Conservation (phyloP, 2,113 vertebrate genomes). For the Rutilus rutilus region DNA sequence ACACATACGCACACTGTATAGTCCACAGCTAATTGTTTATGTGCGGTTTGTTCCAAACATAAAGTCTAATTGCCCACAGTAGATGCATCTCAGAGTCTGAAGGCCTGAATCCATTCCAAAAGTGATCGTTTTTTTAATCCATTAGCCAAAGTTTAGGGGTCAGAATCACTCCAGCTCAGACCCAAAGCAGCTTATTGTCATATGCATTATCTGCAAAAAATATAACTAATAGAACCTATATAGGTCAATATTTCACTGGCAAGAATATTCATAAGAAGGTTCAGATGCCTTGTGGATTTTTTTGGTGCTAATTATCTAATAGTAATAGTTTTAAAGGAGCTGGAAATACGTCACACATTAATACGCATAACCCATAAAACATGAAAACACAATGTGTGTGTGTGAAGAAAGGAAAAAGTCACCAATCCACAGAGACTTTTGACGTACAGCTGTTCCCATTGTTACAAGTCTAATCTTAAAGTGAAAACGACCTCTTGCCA, state of each 20-base stretch:
- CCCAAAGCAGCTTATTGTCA: neutral
- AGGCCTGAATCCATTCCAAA: neutral
- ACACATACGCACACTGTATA: neutral
- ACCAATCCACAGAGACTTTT: neutral
- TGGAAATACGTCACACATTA: neutral
- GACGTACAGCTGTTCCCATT: constrained; percentile 30
- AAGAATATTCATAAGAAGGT: neutral
- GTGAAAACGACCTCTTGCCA: constrained; percentile 33
- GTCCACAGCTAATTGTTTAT: constrained; percentile 31
- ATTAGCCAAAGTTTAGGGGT: neutral
- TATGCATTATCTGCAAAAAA: neutral
- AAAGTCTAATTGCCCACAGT: constrained; percentile 33
- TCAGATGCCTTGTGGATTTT: neutral
- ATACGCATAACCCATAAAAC: no score
- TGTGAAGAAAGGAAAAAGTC: neutral
- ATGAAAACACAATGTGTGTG: neutral
- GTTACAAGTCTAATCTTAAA: constrained; percentile 21
- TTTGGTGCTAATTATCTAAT: neutral
- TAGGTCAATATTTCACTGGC: neutral
- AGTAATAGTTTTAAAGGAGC: neutral
- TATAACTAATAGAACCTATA: no score
- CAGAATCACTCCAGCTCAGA: neutral
- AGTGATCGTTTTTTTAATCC: neutral
- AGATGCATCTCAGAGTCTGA: neutral
- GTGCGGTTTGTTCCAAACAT: constrained; percentile 26